phyloP scores from a whole-genome alignment of 2,797 vertebrate genomes.

The Australoheros facetus region DNA sequence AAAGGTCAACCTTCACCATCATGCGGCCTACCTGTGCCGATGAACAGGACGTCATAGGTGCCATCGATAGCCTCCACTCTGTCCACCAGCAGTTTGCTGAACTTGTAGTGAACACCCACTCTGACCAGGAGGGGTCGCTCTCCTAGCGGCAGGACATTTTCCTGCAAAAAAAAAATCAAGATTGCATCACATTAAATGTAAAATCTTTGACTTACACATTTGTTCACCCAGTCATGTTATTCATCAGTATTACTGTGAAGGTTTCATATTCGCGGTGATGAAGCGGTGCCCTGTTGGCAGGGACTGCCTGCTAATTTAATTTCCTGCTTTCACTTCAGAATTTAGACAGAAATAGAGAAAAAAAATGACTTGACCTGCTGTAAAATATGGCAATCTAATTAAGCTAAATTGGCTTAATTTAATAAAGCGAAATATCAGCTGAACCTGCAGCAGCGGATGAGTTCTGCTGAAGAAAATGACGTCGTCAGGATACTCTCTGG shows the following conservation, averaged over 20 bases:
- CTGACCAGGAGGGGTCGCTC: constrained; percentile 82
- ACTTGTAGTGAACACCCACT: constrained; percentile 83
- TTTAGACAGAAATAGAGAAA: constrained; percentile 14
- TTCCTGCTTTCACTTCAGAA: constrained; percentile 12
- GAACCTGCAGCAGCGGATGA: constrained; percentile 79
- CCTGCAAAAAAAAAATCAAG: constrained; percentile 53
- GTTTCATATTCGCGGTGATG: neutral
- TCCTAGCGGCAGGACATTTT: constrained; percentile 80
- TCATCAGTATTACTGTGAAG: neutral
- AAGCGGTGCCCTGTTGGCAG: neutral
- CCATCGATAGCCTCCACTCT: constrained; percentile 84
- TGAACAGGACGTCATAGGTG: constrained; percentile 84
- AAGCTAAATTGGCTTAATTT: constrained; percentile 26
- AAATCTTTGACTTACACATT: neutral
- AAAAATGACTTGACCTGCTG: neutral
- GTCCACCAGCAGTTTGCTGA: constrained; percentile 84
- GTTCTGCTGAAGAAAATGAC: constrained; percentile 88
- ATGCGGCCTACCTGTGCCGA: constrained; percentile 79
- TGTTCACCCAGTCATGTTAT: neutral
- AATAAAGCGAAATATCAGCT: constrained; percentile 31
- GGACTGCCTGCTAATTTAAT: constrained; percentile 6
- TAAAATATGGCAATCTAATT: constrained; percentile 14
- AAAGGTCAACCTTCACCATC: neutral
- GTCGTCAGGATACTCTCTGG: constrained; percentile 85
- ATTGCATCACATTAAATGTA: neutral